Evolutionary conservation across 2,797 vertebrate genomes (phyloP).

Genomic region (Intellagama lesueurii): DNA sequence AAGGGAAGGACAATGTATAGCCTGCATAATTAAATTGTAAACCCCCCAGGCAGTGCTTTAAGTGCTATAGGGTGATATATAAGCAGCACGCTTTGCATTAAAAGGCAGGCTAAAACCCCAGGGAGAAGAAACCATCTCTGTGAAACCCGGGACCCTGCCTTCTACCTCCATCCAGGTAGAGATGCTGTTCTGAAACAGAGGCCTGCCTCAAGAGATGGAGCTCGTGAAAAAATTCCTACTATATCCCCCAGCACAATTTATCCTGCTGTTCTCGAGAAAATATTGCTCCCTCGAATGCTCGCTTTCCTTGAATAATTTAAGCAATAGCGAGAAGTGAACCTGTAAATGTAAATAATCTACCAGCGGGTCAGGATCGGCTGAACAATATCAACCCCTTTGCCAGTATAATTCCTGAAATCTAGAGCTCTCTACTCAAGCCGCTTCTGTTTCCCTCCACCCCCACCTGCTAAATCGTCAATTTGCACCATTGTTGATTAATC

Average conservation of each 20-base stretch:
- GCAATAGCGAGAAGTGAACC: too few species aligned
- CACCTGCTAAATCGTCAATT: neutral
- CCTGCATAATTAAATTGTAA: too few species aligned
- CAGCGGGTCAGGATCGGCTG: rapidly evolving
- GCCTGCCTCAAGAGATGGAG: neutral
- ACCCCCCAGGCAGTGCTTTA: too few species aligned
- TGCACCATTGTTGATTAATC: neutral
- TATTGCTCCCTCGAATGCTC: rapidly evolving
- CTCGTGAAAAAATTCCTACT: neutral
- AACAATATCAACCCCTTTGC: rapidly evolving
- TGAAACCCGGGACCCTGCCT: too few species aligned
- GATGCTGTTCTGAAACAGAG: too few species aligned
- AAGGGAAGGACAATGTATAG: too few species aligned
- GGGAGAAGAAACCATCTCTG: too few species aligned
- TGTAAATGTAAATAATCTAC: neutral
- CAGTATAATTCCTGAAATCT: neutral
- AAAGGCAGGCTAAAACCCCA: too few species aligned
- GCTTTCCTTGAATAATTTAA: neutral
- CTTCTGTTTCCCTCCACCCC: neutral
- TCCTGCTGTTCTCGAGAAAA: neutral
- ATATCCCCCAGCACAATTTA: neutral
- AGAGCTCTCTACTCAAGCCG: neutral
- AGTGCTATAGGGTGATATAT: too few species aligned
- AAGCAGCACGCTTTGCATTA: too few species aligned
- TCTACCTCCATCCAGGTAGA: too few species aligned